Base-by-base conservation (phyloP, 2,113 vertebrate genomes). In the Hippocampus comes region DNA sequence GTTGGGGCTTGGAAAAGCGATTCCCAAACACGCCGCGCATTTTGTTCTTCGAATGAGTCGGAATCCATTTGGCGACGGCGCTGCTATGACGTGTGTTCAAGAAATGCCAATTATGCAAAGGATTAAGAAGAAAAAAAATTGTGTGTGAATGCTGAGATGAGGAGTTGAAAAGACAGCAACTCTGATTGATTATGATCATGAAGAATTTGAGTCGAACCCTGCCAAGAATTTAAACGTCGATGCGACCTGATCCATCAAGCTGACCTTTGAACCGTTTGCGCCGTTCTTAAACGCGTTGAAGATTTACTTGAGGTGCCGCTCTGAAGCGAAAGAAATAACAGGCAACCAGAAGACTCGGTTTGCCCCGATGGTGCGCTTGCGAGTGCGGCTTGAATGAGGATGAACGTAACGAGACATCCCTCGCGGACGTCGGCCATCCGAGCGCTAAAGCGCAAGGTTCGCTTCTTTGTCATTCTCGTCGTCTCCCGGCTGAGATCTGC, bases 401-500 rank as follows among this genome's bases (percentile, higher is more conserved):
- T 25, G 14, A 17, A 25, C 43, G 20, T 46, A 48, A 46, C 43
- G 9, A 61, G 34, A 17, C 18, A 48, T 66, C 17, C 42, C 64
- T 43, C 4, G 64, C n/a, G 18, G 42, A 48, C 41, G 41, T 65
- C 46, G 14, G 63, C 17, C 2, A n/a, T 42, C 20, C 43, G 10
- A n/a, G 43, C n/a, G 59, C 27, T 9, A 38, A 38, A 34, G 9
- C 27, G 59, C 25, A 59, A 11, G 56, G 12, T 65, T 3, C 4
- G 2, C 34, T 71, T 79, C 66, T 66, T 78, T 79, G 51, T 77
- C 80, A 75, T 81, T 78, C 41, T 70, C 49, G 66, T 81, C 63
- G 68, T 79, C 38, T 15, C 55, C 30, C 34, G 51, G 53, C 6
- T 3, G 15, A 2, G 71, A 67, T 79, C 70, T 75, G 72, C 42